phyloP scores from a whole-genome alignment of 2,888 invertebrate species.

The Idaea dimidiata region DNA sequence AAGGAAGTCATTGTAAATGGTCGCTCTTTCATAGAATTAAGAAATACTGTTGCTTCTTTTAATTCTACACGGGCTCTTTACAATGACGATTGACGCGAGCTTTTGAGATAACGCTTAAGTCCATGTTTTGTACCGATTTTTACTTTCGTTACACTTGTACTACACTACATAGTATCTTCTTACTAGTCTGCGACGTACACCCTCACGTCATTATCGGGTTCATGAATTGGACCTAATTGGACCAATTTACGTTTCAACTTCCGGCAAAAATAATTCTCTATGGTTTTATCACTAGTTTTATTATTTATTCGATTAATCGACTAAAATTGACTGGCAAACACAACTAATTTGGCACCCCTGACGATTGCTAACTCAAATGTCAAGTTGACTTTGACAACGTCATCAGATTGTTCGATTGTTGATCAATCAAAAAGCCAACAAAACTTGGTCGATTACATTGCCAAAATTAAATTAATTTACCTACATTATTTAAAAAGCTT shows the following conservation, averaged over 20 bases:
- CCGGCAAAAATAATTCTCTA: neutral
- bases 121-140: no score
- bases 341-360: neutral
- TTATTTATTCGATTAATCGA: neutral
- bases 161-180: no score
- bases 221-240: no score
- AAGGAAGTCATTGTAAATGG: no score
- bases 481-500: slow-evolving; percentile 1
- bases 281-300: neutral
- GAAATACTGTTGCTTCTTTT: no score
- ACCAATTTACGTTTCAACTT: neutral
- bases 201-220: no score
- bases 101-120: no score
- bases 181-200: no score
- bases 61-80: no score
- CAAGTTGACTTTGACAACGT: neutral
- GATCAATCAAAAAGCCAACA: neutral
- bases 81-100: no score
- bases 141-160: no score
- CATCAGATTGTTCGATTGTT: neutral
- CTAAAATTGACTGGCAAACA: neutral
- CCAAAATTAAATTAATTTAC: neutral
- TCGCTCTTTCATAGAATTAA: no score
- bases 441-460: neutral
- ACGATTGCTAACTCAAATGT: neutral